Conservation (phyloP, 2,888 invertebrate species). For the Rhynchonema sp. region DNA sequence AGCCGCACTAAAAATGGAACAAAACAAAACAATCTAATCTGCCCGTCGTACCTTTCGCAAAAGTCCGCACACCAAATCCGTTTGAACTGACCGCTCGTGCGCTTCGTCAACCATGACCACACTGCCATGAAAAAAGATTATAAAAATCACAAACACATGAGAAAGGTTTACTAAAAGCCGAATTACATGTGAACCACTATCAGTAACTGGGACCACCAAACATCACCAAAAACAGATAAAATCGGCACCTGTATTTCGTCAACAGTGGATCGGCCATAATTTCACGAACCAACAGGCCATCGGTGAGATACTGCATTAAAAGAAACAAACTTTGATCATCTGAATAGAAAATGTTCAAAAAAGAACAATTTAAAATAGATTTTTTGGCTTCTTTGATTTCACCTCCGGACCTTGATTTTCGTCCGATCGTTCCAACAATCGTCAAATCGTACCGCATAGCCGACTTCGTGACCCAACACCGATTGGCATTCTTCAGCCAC, state of each 20-base stretch:
- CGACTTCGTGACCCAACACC: slow-evolving; percentile 53
- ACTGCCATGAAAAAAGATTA: too few species aligned
- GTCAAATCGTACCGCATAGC: slow-evolving; percentile 57
- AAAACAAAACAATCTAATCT: too few species aligned
- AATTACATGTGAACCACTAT: too few species aligned
- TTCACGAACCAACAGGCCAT: slow-evolving; percentile 78
- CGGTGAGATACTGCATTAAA: slow-evolving; percentile 63
- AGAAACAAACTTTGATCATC: neutral
- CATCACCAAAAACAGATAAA: too few species aligned
- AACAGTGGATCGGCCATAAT: slow-evolving; percentile 83
- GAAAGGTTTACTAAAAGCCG: too few species aligned
- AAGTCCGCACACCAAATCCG: slow-evolving; percentile 78
- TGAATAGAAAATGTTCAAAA: neutral
- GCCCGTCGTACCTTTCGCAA: slow-evolving; percentile 60
- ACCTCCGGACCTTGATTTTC: slow-evolving; percentile 28
- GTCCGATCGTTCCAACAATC: slow-evolving; percentile 29
- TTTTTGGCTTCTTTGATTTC: neutral
- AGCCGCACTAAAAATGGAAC: too few species aligned
- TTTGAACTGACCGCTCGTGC: slow-evolving; percentile 75
- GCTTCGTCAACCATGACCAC: slow-evolving; percentile 38
- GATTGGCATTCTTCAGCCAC: slow-evolving; percentile 70
- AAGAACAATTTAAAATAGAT: too few species aligned
- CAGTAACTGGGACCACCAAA: too few species aligned
- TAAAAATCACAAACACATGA: too few species aligned
- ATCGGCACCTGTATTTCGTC: slow-evolving; percentile 53